phyloP scores from a whole-genome alignment of 2,797 vertebrate species.

The Pitangus sulphuratus region DNA sequence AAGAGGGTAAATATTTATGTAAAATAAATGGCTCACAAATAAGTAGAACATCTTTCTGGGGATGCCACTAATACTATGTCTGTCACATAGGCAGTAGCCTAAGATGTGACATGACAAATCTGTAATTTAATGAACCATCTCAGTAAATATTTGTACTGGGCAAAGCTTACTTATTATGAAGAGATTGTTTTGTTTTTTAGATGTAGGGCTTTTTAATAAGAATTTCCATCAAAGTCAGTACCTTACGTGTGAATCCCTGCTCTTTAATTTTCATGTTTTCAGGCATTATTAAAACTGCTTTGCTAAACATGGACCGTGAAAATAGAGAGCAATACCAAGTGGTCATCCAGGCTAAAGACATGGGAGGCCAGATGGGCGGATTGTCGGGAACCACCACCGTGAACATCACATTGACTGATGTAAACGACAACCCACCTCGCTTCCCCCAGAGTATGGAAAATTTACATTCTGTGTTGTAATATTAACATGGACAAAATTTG shows the following conservation, averaged over 20 bases:
- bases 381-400: constrained; percentile 81
- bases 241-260: not conserved
- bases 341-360: constrained; percentile 84
- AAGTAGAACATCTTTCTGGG: not conserved
- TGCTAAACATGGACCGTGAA: constrained; percentile 85
- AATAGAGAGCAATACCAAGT: constrained; percentile 83
- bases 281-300: constrained; percentile 84
- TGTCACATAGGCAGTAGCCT: constrained; percentile 4
- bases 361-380: constrained; percentile 84
- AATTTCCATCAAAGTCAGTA: not conserved
- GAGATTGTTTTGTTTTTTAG: not conserved
- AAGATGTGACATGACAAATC: constrained; percentile 13
- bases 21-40: constrained; percentile 8
- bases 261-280: constrained; percentile 49
- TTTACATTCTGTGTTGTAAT: constrained; percentile 20
- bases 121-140: constrained; percentile 46
- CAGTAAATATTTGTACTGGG: constrained; percentile 42
- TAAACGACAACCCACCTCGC: constrained; percentile 82
- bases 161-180: constrained; percentile 10
- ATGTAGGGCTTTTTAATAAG: not conserved
- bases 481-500: not conserved
- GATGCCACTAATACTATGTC: not conserved
- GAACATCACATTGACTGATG: constrained; percentile 81
- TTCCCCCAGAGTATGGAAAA: constrained; percentile 80
- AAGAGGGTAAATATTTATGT: not conserved